Conservation (phyloP, 1,140 invertebrate species). For the Drosophila tsacasi region DNA sequence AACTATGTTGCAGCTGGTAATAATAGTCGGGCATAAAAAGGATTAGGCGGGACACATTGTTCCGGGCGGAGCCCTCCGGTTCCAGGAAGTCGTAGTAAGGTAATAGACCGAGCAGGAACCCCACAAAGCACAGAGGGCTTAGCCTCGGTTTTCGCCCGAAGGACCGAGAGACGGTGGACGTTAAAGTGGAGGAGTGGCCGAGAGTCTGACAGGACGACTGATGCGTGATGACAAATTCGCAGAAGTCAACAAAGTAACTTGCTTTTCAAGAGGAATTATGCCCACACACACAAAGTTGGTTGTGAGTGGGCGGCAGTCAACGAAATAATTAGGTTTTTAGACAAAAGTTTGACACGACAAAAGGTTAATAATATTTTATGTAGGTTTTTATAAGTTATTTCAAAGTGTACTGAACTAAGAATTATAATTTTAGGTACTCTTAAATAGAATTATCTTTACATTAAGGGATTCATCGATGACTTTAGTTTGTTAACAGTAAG, state of each 20-base stretch:
- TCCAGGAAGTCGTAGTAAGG: slow-evolving; percentile 76
- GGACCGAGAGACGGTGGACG: background rate
- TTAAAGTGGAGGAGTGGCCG: background rate
- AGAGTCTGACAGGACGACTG: slow-evolving; percentile 24
- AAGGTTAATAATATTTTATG: background rate
- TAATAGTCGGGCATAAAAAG: slow-evolving; percentile 67
- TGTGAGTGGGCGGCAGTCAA: background rate
- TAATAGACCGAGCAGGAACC: slow-evolving; percentile 57
- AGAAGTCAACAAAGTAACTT: slow-evolving; percentile 24
- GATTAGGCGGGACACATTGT: slow-evolving; percentile 71
- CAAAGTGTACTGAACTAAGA: background rate
- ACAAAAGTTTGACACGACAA: background rate
- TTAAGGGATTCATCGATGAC: too few relatives aligned
- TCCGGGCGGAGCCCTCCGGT: slow-evolving; percentile 23
- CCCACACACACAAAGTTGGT: slow-evolving; percentile 40
- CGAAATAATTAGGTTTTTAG: background rate
- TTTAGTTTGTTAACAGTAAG: too few relatives aligned
- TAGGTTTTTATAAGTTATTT: background rate
- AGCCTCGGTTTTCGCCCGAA: slow-evolving; percentile 5
- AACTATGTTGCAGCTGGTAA: slow-evolving; percentile 71
- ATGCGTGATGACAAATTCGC: slow-evolving; percentile 58
- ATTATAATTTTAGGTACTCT: background rate
- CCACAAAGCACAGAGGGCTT: slow-evolving; percentile 47
- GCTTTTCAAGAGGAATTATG: slow-evolving; percentile 20
- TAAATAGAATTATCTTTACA: too few relatives aligned